phyloP scores from a whole-genome alignment of 2,113 vertebrate species.

The Notothenia rossii region DNA sequence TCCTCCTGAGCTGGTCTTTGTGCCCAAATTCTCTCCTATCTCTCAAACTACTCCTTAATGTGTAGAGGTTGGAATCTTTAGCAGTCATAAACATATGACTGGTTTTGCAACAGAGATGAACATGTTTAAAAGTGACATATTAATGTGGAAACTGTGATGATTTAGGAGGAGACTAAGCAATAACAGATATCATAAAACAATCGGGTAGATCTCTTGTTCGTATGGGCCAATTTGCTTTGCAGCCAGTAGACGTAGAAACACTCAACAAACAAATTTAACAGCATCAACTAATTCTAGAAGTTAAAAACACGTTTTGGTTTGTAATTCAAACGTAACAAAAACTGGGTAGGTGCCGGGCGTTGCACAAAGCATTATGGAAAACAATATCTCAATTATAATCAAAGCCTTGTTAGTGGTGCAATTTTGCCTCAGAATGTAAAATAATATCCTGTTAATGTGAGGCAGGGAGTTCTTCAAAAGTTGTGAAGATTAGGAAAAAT shows the following conservation, averaged over 20 bases:
- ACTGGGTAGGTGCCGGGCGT: neutral
- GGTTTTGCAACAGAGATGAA: constrained; percentile 29
- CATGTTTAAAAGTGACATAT: constrained; percentile 10
- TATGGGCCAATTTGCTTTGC: constrained; percentile 14
- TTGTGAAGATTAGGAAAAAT: neutral
- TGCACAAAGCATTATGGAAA: neutral
- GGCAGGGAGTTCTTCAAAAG: neutral
- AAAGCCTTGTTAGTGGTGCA: neutral
- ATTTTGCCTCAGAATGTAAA: neutral
- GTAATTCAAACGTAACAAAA: neutral
- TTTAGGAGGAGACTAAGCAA: constrained; percentile 42
- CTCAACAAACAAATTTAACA: neutral
- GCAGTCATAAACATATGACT: constrained; percentile 21
- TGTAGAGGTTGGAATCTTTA: constrained; percentile 4
- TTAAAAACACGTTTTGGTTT: constrained; percentile 15
- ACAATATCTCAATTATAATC: neutral
- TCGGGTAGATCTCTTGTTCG: constrained; percentile 28
- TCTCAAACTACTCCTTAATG: neutral
- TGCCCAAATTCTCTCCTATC: neutral
- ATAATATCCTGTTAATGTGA: neutral
- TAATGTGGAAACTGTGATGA: constrained; percentile 49
- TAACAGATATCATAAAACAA: constrained; percentile 47
- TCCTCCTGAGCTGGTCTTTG: neutral
- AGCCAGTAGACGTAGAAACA: neutral
- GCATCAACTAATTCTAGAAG: constrained; percentile 12